Conservation (phyloP, 2,888 invertebrate genomes). For the Pardosa pseudoannulata region DNA sequence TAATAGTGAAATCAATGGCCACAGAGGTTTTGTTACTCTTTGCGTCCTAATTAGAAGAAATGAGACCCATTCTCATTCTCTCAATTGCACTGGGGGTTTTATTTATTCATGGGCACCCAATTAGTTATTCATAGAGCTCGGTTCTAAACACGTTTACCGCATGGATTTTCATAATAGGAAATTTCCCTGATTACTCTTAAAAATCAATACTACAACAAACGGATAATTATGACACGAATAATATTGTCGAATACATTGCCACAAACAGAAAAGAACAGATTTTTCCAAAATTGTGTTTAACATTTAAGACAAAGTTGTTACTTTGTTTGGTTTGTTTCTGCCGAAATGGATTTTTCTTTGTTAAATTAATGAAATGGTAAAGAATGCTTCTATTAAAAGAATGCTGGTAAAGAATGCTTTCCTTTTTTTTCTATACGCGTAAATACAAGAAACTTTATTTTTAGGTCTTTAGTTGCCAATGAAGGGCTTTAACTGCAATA, state of each 20-base stretch:
- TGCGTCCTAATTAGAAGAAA: slow-evolving; percentile 57
- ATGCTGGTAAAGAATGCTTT: no score
- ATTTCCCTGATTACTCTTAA: background rate
- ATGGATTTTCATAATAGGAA: slow-evolving; percentile 8
- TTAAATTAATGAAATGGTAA: no score
- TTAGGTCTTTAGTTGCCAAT: no score
- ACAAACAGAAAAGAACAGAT: no score
- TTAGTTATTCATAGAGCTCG: slow-evolving; percentile 52
- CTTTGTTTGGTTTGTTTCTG: no score
- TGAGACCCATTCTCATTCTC: slow-evolving; percentile 45
- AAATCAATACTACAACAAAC: background rate
- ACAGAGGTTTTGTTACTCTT: slow-evolving; percentile 33
- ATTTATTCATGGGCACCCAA: slow-evolving; percentile 53
- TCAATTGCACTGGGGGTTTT: slow-evolving; percentile 40
- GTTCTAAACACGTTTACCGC: background rate
- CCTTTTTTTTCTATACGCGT: no score
- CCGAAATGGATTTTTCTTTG: no score
- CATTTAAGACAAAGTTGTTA: no score
- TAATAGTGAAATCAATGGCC: slow-evolving; percentile 38
- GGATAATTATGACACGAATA: background rate
- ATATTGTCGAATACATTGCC: background rate
- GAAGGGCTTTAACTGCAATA: no score
- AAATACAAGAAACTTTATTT: no score
- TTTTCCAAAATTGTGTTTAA: no score
- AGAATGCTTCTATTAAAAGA: no score